phyloP scores from a whole-genome alignment of 2,113 vertebrate genomes.

The Platycercus adscitus region DNA sequence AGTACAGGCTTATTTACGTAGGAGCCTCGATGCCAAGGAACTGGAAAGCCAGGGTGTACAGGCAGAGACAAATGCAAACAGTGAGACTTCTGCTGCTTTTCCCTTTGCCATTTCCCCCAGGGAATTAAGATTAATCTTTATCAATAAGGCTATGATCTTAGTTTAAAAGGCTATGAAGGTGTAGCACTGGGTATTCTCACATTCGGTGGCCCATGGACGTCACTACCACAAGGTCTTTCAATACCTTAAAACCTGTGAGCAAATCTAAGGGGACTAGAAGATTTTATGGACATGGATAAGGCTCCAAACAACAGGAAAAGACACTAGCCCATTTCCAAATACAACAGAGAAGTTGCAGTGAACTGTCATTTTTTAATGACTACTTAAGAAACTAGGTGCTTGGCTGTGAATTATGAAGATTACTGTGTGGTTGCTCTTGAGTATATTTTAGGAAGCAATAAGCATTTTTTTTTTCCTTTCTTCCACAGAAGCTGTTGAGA shows the following conservation, averaged over 20 bases:
- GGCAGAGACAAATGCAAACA: background rate
- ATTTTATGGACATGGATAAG: background rate
- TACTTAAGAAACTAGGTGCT: background rate
- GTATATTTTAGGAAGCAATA: background rate
- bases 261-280: background rate
- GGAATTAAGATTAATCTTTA: background rate
- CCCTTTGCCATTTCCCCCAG: background rate
- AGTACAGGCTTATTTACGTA: background rate
- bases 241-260: background rate
- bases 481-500: background rate
- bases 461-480: background rate
- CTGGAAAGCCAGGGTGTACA: background rate
- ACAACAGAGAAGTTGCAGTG: background rate
- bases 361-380: background rate
- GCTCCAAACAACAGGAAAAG: background rate
- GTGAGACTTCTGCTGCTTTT: background rate
- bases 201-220: fast-evolving
- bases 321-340: background rate
- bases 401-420: background rate
- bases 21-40: background rate
- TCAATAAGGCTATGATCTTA: background rate
- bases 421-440: background rate
- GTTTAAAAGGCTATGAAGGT: background rate
- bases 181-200: background rate
- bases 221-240: background rate